These are phyloP conservation scores for Phaethon lepturus DNA, from an alignment of 2,113 vertebrate genomes.

Conservation along the genomic window DNA sequence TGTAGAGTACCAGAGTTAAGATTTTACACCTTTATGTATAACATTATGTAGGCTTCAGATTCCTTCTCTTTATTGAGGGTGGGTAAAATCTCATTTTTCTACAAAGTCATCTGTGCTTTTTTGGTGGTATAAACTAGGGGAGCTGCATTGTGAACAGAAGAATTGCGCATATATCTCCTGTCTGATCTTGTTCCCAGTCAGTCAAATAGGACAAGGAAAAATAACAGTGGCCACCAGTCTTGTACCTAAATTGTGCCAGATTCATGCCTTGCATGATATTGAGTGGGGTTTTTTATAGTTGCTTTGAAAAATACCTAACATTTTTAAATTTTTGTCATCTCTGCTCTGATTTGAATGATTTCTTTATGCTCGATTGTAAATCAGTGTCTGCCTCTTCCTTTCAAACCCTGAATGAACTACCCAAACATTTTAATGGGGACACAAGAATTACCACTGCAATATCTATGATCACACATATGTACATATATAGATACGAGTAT, in stretches of 20 bases:
- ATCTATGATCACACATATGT: not conserved
- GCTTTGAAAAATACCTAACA: not conserved
- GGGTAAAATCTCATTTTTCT: not conserved
- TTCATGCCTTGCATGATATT: not conserved
- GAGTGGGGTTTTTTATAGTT: not conserved
- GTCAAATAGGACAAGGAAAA: not conserved
- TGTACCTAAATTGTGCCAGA: not conserved
- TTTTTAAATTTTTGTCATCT: not conserved
- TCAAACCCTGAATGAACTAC: not conserved
- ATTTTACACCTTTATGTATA: not conserved
- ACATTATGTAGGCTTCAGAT: not conserved
- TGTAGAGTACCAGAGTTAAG: not conserved
- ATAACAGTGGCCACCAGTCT: not conserved
- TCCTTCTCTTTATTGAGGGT: not conserved
- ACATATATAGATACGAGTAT: not conserved
- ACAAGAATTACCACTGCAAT: not conserved
- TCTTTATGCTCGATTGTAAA: not conserved
- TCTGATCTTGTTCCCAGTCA: not conserved
- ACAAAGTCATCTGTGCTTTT: not conserved
- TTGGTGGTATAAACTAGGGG: not conserved
- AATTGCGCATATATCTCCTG: accelerated
- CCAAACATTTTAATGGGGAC: not conserved
- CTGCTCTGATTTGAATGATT: not conserved
- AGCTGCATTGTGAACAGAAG: not conserved
- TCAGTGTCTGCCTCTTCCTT: not conserved